phyloP scores from a whole-genome alignment of 2,888 invertebrate species.

The Tridacna crocea region DNA sequence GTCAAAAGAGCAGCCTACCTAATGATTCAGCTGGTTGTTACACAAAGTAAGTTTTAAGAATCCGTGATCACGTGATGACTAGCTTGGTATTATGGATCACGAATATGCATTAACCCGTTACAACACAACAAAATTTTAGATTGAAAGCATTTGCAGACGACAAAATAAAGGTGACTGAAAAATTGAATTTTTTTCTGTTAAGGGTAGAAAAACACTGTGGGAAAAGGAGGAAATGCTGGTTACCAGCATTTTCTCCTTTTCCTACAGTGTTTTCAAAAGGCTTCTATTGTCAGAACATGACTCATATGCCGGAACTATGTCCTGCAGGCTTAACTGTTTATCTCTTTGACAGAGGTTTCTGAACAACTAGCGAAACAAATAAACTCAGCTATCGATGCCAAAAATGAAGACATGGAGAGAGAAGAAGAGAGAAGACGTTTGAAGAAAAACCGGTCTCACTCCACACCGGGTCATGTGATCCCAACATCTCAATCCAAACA shows the following conservation, averaged over 20 bases:
- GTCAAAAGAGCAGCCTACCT: too few relatives aligned
- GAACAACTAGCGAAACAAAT: slow-evolving; percentile 17
- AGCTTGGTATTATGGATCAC: too few relatives aligned
- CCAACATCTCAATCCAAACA: neutral
- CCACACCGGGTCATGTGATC: neutral
- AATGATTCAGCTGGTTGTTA: too few relatives aligned
- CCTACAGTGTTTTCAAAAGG: neutral
- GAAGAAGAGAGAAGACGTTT: slow-evolving; percentile 13
- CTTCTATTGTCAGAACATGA: too few relatives aligned
- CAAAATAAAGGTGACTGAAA: too few relatives aligned
- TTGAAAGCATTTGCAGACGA: too few relatives aligned
- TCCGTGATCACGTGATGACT: too few relatives aligned
- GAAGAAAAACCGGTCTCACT: slow-evolving; percentile 10
- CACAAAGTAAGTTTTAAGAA: too few relatives aligned
- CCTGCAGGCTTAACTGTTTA: neutral
- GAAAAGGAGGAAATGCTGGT: neutral
- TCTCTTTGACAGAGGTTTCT: slow-evolving; percentile 7
- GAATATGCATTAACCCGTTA: too few relatives aligned
- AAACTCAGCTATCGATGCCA: slow-evolving; percentile 13
- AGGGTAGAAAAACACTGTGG: neutral
- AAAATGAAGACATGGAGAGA: slow-evolving; percentile 3
- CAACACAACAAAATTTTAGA: too few relatives aligned
- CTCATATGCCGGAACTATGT: too few relatives aligned
- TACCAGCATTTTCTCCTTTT: neutral
- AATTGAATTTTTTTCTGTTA: too few relatives aligned